Evolutionary conservation across 2,797 vertebrate species (phyloP).

Genomic region (Microctenopoma steveboyesi): DNA sequence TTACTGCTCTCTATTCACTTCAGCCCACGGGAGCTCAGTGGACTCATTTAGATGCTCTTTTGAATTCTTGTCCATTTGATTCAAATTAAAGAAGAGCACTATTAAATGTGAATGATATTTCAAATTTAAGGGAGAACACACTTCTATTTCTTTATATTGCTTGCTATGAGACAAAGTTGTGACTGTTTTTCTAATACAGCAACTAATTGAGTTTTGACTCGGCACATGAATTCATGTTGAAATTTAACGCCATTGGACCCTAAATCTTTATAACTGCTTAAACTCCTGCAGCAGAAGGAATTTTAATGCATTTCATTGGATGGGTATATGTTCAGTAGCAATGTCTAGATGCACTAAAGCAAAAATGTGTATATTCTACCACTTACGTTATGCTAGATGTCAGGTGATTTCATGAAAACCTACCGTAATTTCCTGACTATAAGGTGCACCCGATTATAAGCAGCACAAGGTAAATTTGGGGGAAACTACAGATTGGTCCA

Average conservation of each 20-base stretch:
- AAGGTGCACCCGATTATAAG: too few relatives aligned
- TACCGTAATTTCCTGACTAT: too few relatives aligned
- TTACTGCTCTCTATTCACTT: conserved; percentile 50
- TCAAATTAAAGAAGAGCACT: conserved; percentile 53
- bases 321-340: conserved; percentile 24
- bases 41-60: conserved; percentile 52
- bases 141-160: conserved; percentile 27
- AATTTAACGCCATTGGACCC: conserved; percentile 43
- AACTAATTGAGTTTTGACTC: conserved; percentile 12
- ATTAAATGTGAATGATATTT: conserved; percentile 48
- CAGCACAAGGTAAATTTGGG: too few relatives aligned
- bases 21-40: conserved; percentile 40
- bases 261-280: conserved; percentile 61
- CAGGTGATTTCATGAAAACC: conserved; percentile 2
- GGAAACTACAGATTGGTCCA: too few relatives aligned
- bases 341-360: conserved; percentile 28
- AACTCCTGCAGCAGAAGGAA: conserved; percentile 26
- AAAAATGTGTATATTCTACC: background rate
- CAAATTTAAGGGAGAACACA: conserved; percentile 37
- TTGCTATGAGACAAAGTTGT: conserved; percentile 4
- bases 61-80: conserved; percentile 56
- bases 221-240: conserved; percentile 23
- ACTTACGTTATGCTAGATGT: background rate
- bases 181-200: conserved; percentile 29
- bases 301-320: conserved; percentile 33